A percentile compares a stretch with the other conserved stretches of the same genome.
These are phyloP conservation scores for Pempheris klunzingeri DNA, from an alignment of 2,797 vertebrate species.

Conservation along the genomic window DNA sequence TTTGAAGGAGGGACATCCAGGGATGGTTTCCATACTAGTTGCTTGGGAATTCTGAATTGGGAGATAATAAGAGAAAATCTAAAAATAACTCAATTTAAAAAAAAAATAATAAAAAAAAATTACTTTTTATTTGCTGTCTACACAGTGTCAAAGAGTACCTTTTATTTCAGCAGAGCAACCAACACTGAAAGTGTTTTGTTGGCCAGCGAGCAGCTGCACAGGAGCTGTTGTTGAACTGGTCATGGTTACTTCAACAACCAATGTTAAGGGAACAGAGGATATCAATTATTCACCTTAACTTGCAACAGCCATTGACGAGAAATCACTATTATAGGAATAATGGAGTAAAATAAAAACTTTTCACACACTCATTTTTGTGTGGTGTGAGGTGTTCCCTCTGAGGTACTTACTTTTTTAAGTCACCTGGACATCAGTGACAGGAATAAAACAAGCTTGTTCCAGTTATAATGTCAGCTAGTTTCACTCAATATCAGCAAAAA, in stretches of 20 bases:
- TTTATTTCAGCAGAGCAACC: not conserved
- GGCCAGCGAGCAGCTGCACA: not conserved
- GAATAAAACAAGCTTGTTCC: slow-evolving; percentile 8
- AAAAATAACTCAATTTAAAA: no score
- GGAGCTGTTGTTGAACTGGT: slow-evolving; percentile 3
- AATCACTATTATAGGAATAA: slow-evolving; percentile 8
- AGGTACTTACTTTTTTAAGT: not conserved
- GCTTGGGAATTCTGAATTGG: not conserved
- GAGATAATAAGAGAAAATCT: not conserved
- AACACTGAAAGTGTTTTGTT: slow-evolving; percentile 1
- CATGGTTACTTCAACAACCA: not conserved
- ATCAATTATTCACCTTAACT: slow-evolving; percentile 26
- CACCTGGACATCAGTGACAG: not conserved
- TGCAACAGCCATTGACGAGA: not conserved
- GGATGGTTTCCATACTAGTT: not conserved
- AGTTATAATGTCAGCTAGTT: not conserved
- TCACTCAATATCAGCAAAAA: not conserved
- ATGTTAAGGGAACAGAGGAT: not conserved
- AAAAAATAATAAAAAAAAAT: no score
- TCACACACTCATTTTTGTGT: not conserved
- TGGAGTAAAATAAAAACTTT: slow-evolving; percentile 3
- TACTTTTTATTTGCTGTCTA: not conserved
- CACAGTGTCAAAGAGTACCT: not conserved
- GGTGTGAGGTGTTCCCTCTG: not conserved
- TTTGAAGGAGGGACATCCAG: not conserved